Evolutionary conservation across 2,113 vertebrate species (phyloP), one percentile per base, ranked within the genome.

Genomic region (Ctenomys sociabilis): DNA sequence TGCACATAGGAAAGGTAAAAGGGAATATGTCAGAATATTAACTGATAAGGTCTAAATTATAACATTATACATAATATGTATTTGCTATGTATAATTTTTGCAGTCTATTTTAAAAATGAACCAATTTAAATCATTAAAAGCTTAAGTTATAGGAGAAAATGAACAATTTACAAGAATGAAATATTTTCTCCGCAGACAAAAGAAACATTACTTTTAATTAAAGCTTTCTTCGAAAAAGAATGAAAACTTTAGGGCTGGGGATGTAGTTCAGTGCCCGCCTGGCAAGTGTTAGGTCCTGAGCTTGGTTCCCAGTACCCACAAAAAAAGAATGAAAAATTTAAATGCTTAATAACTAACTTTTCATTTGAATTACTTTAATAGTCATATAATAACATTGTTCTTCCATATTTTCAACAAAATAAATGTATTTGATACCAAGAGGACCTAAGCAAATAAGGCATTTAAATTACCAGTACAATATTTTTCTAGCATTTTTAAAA

Each of bases 191-290:
- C 21, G 77, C 22, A 75, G 7, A 14, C 59, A 49, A 81, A 91
- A 59, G 12, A 85, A 88, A 94, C n/a, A 83, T 9, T 85, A 19
- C 54, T 80, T 43, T 88, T 28, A 54, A 95, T 73, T 43, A 91
- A 10, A 37, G n/a, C 22, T 78, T 73, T 86, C 21, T 40, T 92
- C 85, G 4, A 63, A 90, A 66, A 85, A n/a, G 2, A 4, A 24
- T 80, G 19, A 88, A 6, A 64, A 37, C 30, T 30, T 80, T 66
- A 73, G 54, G 3, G 4, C 54, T 57, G 14, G 54, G 54, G 54
- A 16, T 19, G 16, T 57, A 57, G 54, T 17, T 19, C 54, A 57
- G 54, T 57, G 54, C 54, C 54, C 19, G 16, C 54, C 54, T 17
- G 17, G 54, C 54, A 57, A 57, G 54, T 17, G 54, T 57, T 57